These are phyloP conservation scores for Lucifuga dentata DNA, from an alignment of 2,113 vertebrate genomes.

Conservation along the genomic window DNA sequence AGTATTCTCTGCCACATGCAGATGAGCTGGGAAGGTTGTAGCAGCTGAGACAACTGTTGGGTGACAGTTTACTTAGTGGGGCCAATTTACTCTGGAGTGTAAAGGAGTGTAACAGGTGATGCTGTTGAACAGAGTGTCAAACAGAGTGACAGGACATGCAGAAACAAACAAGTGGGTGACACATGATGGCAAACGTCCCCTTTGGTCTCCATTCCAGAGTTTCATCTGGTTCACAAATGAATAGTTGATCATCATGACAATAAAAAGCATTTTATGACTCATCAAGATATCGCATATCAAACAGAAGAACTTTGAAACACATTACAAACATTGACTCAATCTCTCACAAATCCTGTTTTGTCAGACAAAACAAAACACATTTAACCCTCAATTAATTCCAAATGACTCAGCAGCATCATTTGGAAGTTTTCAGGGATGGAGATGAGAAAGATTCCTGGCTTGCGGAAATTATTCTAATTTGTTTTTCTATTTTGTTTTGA, in stretches of 20 bases:
- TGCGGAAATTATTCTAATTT: conserved; percentile 32
- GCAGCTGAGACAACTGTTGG: conserved; percentile 34
- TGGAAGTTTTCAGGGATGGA: conserved; percentile 19
- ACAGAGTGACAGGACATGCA: conserved; percentile 41
- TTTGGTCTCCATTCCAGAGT: conserved; percentile 57
- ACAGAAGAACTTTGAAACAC: conserved; percentile 48
- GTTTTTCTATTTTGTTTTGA: conserved; percentile 34
- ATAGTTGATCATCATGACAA: conserved; percentile 48
- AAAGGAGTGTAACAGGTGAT: conserved; percentile 5
- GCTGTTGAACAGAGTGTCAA: conserved; percentile 33
- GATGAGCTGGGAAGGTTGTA: conserved; percentile 28
- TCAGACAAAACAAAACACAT: conserved; percentile 11
- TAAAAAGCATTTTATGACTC: conserved; percentile 54
- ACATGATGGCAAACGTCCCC: conserved; percentile 63
- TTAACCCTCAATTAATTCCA: conserved; percentile 11
- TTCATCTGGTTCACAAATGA: conserved; percentile 69
- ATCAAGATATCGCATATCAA: conserved; percentile 34
- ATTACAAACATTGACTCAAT: conserved; percentile 27
- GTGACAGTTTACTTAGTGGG: conserved; percentile 33
- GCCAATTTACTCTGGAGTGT: conserved; percentile 41
- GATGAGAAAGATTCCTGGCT: conserved; percentile 47
- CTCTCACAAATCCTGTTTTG: conserved; percentile 19
- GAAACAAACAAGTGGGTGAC: conserved; percentile 76
- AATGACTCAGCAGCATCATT: conserved; percentile 25
- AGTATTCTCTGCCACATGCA: neutral